A percentile compares a stretch with the other conserved stretches of the same genome.
These are phyloP conservation scores for Taenioides sp. DNA, from an alignment of 2,797 vertebrate species.

Conservation along the genomic window DNA sequence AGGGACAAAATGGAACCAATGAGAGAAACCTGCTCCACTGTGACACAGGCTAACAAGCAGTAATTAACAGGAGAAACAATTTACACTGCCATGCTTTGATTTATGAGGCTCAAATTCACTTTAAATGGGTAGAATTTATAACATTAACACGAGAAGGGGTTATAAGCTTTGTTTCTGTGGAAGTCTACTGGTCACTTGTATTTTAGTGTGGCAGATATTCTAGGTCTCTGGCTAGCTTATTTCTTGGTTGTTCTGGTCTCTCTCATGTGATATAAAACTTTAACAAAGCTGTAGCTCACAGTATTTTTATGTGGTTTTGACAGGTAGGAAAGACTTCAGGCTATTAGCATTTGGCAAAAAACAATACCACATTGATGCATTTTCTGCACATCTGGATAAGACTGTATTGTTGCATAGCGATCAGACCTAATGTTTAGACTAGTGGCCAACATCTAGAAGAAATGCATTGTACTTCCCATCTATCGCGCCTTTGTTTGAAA, in stretches of 20 bases:
- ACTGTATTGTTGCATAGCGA: neutral
- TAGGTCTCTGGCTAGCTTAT: neutral
- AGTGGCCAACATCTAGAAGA: too few relatives aligned
- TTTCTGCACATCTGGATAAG: neutral
- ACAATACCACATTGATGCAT: too few relatives aligned
- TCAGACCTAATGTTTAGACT: too few relatives aligned
- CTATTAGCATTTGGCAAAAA: too few relatives aligned
- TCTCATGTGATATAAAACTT: neutral
- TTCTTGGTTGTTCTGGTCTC: neutral
- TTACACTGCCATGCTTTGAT: constrained; percentile 26
- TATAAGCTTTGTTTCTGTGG: neutral
- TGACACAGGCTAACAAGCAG: constrained; percentile 29
- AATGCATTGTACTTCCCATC: constrained; percentile 14
- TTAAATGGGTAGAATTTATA: neutral
- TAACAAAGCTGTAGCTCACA: neutral
- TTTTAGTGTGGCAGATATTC: neutral
- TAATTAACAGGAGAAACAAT: constrained; percentile 39
- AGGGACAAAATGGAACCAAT: constrained; percentile 24
- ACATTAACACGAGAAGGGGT: neutral
- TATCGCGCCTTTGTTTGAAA: neutral
- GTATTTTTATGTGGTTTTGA: neutral
- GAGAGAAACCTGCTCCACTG: constrained; percentile 20
- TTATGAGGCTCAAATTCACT: constrained; percentile 1
- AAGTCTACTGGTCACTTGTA: neutral
- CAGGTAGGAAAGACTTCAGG: too few relatives aligned